Conservation (phyloP, 2,113 vertebrate species). For the Platycercus adscitus region DNA sequence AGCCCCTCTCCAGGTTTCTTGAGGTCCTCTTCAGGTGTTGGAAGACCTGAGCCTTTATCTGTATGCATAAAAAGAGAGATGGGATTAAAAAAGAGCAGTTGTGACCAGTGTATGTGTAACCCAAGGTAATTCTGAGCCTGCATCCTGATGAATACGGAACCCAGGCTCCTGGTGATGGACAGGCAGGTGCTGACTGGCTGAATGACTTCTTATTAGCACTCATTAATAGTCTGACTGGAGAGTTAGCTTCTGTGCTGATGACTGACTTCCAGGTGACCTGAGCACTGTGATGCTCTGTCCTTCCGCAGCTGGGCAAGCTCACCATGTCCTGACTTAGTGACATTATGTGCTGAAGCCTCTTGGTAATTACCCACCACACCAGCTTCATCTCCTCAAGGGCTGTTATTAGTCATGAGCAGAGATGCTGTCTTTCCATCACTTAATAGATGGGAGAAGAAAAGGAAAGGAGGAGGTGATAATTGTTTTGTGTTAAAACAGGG, state of each 20-base stretch:
- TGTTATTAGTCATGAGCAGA: background rate
- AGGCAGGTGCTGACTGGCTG: background rate
- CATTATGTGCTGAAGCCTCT: background rate
- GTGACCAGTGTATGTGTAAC: background rate
- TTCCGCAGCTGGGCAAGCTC: background rate
- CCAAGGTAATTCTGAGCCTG: fast-evolving
- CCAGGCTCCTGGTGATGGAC: background rate
- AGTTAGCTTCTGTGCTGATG: background rate
- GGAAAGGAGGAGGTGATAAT: background rate
- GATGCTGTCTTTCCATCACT: background rate
- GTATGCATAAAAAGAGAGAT: background rate
- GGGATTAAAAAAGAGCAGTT: background rate
- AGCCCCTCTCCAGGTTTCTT: background rate
- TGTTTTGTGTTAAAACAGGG: conserved; percentile 27
- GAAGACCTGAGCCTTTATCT: background rate
- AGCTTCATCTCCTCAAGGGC: background rate
- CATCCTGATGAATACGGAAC: background rate
- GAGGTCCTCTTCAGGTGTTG: background rate
- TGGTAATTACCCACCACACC: background rate
- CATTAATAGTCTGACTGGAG: background rate
- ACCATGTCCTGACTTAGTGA: fast-evolving
- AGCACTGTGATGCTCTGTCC: background rate
- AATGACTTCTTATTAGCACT: background rate
- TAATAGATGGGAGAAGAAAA: background rate
- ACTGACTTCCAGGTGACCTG: background rate